These are phyloP conservation scores for Stegastes partitus DNA, from an alignment of 2,113 vertebrate genomes.

Conservation along the genomic window DNA sequence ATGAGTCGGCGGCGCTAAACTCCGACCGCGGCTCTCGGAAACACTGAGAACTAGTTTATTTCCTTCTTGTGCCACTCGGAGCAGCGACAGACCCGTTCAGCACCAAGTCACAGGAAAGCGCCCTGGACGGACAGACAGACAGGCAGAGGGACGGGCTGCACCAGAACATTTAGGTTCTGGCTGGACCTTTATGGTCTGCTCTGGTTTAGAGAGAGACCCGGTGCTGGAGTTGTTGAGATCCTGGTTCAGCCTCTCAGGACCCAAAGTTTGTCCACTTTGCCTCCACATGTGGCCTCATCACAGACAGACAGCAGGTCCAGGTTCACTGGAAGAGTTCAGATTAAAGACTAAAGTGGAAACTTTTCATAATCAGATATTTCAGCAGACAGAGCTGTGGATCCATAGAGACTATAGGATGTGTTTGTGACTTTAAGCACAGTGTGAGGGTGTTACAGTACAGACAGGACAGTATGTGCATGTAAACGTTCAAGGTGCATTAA, in stretches of 20 bases:
- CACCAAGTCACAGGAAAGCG: slow-evolving; percentile 88
- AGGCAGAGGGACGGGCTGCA: not conserved
- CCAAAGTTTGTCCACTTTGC: slow-evolving; percentile 12
- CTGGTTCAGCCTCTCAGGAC: not conserved
- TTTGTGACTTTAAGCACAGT: no score
- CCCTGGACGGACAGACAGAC: slow-evolving; percentile 73
- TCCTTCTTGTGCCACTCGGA: slow-evolving; percentile 75
- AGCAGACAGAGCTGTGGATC: no score
- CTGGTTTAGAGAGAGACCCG: not conserved
- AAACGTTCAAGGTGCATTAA: no score
- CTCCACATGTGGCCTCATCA: slow-evolving; percentile 7
- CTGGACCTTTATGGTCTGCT: slow-evolving; percentile 27
- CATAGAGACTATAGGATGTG: no score
- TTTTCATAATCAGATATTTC: no score
- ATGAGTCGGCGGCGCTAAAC: slow-evolving; percentile 54
- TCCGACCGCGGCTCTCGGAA: slow-evolving; percentile 61
- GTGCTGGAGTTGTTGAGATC: not conserved
- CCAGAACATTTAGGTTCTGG: not conserved
- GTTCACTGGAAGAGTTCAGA: no score
- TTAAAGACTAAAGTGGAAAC: no score
- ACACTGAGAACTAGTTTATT: slow-evolving; percentile 75
- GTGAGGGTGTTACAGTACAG: no score
- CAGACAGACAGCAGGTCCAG: not conserved
- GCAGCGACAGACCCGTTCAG: slow-evolving; percentile 80
- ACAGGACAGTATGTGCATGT: no score